A percentile compares a stretch with the other conserved stretches of the same genome.
Evolutionary conservation across 2,113 vertebrate species (phyloP).

Genomic region (Charina bottae): DNA sequence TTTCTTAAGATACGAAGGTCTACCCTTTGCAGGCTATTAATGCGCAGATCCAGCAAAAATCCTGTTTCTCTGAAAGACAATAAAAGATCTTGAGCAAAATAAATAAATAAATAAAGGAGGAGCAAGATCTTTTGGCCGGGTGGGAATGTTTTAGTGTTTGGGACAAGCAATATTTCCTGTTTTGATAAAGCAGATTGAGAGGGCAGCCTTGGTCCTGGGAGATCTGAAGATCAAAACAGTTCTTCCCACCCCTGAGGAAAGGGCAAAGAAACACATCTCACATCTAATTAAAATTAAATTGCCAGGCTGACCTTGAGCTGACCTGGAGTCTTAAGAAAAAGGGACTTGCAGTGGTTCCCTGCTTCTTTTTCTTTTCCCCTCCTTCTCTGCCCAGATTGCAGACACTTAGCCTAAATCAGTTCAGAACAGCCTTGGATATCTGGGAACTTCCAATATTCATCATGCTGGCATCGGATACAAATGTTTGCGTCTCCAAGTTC

Average conservation of each 20-base stretch:
- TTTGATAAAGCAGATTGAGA: conserved; percentile 52
- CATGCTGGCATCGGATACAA: too few species aligned
- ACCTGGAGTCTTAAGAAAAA: background rate
- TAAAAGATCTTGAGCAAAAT: background rate
- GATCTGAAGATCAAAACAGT: conserved; percentile 46
- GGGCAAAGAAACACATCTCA: background rate
- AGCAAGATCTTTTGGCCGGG: conserved; percentile 16
- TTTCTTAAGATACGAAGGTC: background rate
- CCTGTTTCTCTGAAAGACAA: background rate
- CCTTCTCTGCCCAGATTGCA: background rate
- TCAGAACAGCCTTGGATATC: background rate
- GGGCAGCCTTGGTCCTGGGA: conserved; percentile 61
- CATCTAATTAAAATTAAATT: conserved; percentile 10
- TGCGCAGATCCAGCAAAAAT: background rate
- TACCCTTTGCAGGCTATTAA: background rate
- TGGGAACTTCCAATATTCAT: background rate
- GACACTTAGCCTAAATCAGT: background rate
- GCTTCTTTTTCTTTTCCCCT: background rate
- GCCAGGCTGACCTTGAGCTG: background rate
- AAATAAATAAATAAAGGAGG: background rate
- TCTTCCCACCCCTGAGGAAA: background rate
- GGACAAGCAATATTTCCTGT: conserved; percentile 62
- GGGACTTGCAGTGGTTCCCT: background rate
- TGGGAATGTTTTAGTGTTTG: conserved; percentile 54
- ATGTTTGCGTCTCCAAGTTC: background rate